phyloP scores from a whole-genome alignment of 2,888 invertebrate genomes.

The Monochamus alternatus region DNA sequence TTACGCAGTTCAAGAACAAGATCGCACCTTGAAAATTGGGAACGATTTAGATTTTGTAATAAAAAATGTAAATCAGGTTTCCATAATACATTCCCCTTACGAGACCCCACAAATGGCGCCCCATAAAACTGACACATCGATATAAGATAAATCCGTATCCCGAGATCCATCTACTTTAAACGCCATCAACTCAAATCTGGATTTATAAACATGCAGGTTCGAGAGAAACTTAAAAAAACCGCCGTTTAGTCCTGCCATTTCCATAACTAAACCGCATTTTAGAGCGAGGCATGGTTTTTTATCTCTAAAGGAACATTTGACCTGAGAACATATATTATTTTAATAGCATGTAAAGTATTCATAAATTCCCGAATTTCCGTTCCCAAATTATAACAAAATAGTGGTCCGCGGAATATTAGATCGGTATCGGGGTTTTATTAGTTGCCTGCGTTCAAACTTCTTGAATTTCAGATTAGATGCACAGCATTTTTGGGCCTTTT shows the following conservation, averaged over 20 bases:
- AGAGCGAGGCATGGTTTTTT: background rate
- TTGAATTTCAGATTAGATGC: background rate
- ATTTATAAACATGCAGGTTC: conserved; percentile 19
- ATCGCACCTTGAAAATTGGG: no score
- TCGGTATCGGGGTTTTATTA: conserved; percentile 30
- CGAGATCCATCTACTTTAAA: background rate
- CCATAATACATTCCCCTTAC: background rate
- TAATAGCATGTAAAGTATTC: conserved; percentile 37
- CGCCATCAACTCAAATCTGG: conserved; percentile 15
- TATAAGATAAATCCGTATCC: background rate
- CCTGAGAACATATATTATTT: conserved; percentile 33
- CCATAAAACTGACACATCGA: background rate
- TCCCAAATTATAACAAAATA: conserved; percentile 33
- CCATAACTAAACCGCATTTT: conserved; percentile 5
- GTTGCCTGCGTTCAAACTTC: conserved; percentile 7
- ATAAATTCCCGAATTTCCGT: conserved; percentile 31
- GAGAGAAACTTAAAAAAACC: conserved; percentile 15
- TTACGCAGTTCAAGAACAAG: no score
- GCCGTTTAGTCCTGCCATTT: conserved; percentile 22
- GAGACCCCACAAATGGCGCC: background rate
- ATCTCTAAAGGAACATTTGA: conserved; percentile 24
- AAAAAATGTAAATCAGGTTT: no score
- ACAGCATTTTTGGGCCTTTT: no score
- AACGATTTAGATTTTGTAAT: no score
- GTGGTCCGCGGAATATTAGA: background rate